Base-by-base conservation (phyloP, 2,113 vertebrate species). In the Daboia siamensis region DNA sequence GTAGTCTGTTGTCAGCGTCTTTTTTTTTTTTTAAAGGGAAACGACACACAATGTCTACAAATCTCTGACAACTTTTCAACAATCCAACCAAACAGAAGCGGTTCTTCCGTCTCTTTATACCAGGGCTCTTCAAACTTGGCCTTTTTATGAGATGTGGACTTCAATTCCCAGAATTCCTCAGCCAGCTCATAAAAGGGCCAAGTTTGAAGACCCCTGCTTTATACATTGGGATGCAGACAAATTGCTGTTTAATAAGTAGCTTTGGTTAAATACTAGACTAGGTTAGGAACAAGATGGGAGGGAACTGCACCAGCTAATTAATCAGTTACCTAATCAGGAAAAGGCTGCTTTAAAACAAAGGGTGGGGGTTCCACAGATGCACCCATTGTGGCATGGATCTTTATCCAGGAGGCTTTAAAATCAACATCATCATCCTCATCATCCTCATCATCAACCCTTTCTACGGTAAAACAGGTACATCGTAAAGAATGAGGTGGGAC, bases 281-380 rank as follows among this genome's bases (percentile, higher is more conserved):
- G 9, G 51, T n/a, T 1, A 29, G 12, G 69, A 93, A 15, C 7
- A 12, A 74, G 51, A 74, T 93, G 69, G 93, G 0, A 54, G 51
- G 51, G 74, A 24, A 11, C 0, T 2, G 46, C 23, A 5, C 39
- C 11, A 56, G 10, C 69, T 88, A 46, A 92, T 10, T 69, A 15
- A 87, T 15, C 86, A 61, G 69, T 91, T 91, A 84, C n/a, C 57
- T 64, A 90, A 91, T 88, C 86, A 88, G 92, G 26, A 91, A 91
- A 91, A 15, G 88, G 64, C 44, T n/a, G 15, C 44, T 59, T 88
- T 55, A 85, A 51, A 29, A 5, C 84, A 90, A 6, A 46, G n/a
- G 90, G 54, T 51, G 23, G 61, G 39, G 61, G 39, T 93, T 88
- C 51, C 52, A 59, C 33, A 61, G 44, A 39, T 21, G 59, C 46